Base-by-base conservation (phyloP, 35 echinoderm and acorn worm genomes). In the Ophioderma brevispina region DNA sequence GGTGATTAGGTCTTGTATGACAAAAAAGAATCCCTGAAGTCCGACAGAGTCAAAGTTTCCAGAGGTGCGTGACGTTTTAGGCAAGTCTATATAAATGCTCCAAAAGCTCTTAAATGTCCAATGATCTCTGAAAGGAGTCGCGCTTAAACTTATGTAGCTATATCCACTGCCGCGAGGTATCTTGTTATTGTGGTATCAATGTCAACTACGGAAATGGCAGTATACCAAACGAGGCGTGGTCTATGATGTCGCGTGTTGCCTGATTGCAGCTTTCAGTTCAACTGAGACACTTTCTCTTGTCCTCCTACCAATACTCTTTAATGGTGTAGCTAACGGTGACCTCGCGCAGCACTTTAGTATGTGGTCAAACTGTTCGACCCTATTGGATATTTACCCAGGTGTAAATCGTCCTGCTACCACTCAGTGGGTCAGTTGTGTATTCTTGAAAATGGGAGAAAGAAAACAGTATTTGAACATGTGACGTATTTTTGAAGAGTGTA, bases 371-470 rank as follows among this genome's bases (percentile, higher is more conserved):
- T 70, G 59, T 70, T 25, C 17, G 6, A 70, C 59, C 59, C 59
- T 70, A 25, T 70, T 70, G 59, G 59, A 30, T 70, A 70, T 70
- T 70, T 70, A 70, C n/a, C 59, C 59, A 70, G 59, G 59, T 70
- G 59, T 70, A 70, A 70, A 15, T 13, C n/a, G 59, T 70, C 59
- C 17, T 70, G 4, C 28, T 25, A 25, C 10, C 15, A 25, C 59
- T 70, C 59, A 6, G 59, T 70, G 23, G 59, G 59, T 70, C 59
- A 70, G 2, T 15, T 15, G 59, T 70, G 59, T 30, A 70, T 70
- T 70, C 59, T 70, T 70, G 59, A 70, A 70, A 25, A 15, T 70
- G 2, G 59, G 28, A 25, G 15, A 70, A 18, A 25, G 59, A 70
- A 70, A 70, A 70, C 59, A 70, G 17, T 70, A 25, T 70, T 30